A percentile compares a stretch with the other conserved stretches of the same genome.
Conservation (phyloP, 2,797 vertebrate species). For the Argentina silus region DNA sequence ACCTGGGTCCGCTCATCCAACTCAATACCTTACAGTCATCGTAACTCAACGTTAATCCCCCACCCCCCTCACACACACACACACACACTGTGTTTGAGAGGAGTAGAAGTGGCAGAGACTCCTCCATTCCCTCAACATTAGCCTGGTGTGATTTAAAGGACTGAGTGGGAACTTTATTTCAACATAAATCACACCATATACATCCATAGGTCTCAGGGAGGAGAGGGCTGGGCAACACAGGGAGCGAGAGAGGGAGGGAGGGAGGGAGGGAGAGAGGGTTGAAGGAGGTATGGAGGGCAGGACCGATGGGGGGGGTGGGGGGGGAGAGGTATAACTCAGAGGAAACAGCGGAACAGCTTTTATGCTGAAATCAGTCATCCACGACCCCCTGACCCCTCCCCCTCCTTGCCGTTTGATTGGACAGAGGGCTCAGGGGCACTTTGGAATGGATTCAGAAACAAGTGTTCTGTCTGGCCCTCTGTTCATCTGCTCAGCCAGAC, state of each 20-base stretch:
- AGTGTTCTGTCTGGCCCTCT: conserved; percentile 28
- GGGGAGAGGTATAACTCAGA: neutral
- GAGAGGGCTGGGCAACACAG: too few relatives aligned
- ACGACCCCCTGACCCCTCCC: conserved; percentile 21
- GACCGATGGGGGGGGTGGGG: neutral
- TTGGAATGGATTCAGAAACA: conserved; percentile 45
- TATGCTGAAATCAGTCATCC: conserved; percentile 14
- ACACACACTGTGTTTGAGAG: neutral
- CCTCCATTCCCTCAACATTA: neutral
- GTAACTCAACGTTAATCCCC: neutral
- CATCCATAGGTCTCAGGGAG: conserved; percentile 20
- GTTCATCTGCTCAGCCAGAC: conserved; percentile 24
- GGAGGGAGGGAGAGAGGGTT: neutral
- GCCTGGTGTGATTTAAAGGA: conserved; percentile 48
- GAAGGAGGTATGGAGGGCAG: neutral
- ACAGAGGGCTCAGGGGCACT: conserved; percentile 13
- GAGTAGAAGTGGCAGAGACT: neutral
- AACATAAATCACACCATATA: conserved; percentile 48
- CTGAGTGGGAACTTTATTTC: conserved; percentile 52
- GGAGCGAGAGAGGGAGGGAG: neutral
- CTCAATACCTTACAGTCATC: too few relatives aligned
- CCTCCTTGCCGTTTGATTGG: neutral
- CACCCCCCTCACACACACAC: neutral
- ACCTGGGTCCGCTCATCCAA: too few relatives aligned
- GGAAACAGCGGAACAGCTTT: conserved; percentile 8